A percentile compares a stretch with the other conserved stretches of the same genome.
Conservation (phyloP, 37 sponge, comb jelly and placozoan genomes). For the Geodia barretti region DNA sequence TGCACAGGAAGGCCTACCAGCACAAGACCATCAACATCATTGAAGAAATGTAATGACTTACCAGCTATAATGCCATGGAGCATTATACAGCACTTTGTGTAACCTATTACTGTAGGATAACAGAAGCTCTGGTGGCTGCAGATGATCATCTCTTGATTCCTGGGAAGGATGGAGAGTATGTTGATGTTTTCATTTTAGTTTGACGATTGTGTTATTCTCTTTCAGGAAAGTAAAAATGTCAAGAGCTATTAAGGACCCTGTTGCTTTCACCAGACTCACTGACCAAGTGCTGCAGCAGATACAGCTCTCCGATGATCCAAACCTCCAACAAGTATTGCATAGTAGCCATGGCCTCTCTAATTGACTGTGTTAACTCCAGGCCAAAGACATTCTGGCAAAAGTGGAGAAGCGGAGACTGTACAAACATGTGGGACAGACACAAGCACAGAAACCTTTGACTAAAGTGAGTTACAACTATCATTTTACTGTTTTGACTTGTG, state of each 20-base stretch:
- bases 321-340: conserved; percentile 57
- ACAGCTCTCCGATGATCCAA: conserved; percentile 37
- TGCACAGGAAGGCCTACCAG: conserved; percentile 94
- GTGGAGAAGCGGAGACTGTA: conserved; percentile 77
- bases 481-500: background rate
- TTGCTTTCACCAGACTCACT: conserved; percentile 77
- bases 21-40: conserved; percentile 84
- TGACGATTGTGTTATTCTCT: background rate
- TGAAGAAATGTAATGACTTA: conserved; percentile 80
- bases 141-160: conserved; percentile 43
- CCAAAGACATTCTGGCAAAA: conserved; percentile 45
- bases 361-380: conserved; percentile 11
- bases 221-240: conserved; percentile 50
- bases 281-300: conserved; percentile 71
- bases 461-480: background rate
- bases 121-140: conserved; percentile 59
- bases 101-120: conserved; percentile 38
- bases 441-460: conserved; percentile 3
- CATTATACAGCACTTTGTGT: background rate
- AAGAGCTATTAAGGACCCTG: conserved; percentile 73
- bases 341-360: background rate
- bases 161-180: conserved; percentile 41
- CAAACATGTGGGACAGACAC: conserved; percentile 80
- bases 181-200: no score
- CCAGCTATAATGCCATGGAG: background rate